Conservation (phyloP, 2,888 invertebrate species). For the Macrosoma leucophasiata region DNA sequence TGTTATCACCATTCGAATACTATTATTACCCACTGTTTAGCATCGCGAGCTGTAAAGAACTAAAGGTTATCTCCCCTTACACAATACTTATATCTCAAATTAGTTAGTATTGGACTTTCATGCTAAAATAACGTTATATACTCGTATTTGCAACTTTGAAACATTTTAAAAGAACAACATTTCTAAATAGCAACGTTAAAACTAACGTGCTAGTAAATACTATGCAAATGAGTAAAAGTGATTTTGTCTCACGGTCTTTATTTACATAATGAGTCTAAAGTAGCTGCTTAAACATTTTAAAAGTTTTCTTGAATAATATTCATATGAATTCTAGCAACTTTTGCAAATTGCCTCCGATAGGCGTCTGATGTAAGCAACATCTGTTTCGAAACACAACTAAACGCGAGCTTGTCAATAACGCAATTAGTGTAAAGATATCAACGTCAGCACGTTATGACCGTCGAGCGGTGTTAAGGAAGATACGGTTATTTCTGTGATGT, state of each 20-base stretch:
- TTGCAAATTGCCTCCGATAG: neutral
- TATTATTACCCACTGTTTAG: too few relatives aligned
- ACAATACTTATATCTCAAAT: too few relatives aligned
- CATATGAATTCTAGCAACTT: neutral
- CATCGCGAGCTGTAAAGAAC: too few relatives aligned
- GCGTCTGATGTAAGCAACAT: constrained; percentile 1
- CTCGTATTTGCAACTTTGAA: constrained; percentile 1
- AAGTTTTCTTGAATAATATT: neutral
- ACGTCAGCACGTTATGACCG: constrained; percentile 62
- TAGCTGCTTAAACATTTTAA: neutral
- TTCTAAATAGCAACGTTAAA: constrained; percentile 27
- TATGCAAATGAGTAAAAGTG: constrained; percentile 44
- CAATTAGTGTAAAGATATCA: constrained; percentile 72
- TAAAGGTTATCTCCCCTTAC: too few relatives aligned
- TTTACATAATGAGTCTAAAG: constrained; percentile 55
- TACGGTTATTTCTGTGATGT: constrained; percentile 70
- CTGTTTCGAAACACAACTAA: constrained; percentile 51
- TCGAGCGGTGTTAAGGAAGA: constrained; percentile 54
- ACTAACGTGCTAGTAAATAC: constrained; percentile 38
- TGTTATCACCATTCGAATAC: too few relatives aligned
- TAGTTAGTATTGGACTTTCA: too few relatives aligned
- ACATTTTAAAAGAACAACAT: constrained; percentile 8
- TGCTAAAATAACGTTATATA: neutral
- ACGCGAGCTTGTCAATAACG: constrained; percentile 66
- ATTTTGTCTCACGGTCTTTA: constrained; percentile 34